Evolutionary conservation across 2,888 invertebrate species (phyloP).

Genomic region (Nephrotoma appendiculata): DNA sequence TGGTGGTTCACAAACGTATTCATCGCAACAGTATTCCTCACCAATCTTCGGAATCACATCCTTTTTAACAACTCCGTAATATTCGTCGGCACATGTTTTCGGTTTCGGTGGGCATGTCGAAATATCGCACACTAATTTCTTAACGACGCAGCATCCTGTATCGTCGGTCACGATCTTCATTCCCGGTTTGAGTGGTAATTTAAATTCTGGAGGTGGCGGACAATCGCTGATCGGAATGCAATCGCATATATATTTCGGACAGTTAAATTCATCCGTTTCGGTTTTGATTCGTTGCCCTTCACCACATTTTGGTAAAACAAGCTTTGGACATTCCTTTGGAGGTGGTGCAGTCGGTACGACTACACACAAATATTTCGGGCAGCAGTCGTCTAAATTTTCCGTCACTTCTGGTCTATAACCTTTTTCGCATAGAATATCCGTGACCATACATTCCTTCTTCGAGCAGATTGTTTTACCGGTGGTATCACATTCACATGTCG

Average conservation of each 20-base stretch:
- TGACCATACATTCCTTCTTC: slow-evolving; percentile 40
- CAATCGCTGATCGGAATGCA: slow-evolving; percentile 61
- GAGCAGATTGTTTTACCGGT: slow-evolving; percentile 45
- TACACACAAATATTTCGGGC: slow-evolving; percentile 54
- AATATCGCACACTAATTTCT: slow-evolving; percentile 42
- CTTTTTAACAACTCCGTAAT: slow-evolving; percentile 34
- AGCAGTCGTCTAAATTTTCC: slow-evolving; percentile 46
- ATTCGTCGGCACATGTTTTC: slow-evolving; percentile 32
- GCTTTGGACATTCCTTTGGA: slow-evolving; percentile 42
- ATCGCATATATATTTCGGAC: slow-evolving; percentile 61
- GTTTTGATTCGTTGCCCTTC: slow-evolving; percentile 55
- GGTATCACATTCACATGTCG: slow-evolving; percentile 50
- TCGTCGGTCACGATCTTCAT: slow-evolving; percentile 41
- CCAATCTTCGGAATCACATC: neutral
- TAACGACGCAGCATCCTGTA: slow-evolving; percentile 57
- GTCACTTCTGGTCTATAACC: slow-evolving; percentile 40
- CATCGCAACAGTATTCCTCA: slow-evolving; percentile 44
- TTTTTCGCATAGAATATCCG: slow-evolving; percentile 43
- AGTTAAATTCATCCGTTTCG: slow-evolving; percentile 46
- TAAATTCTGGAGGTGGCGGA: slow-evolving; percentile 32
- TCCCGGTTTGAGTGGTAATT: slow-evolving; percentile 43
- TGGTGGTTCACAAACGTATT: slow-evolving; percentile 30
- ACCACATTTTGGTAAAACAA: slow-evolving; percentile 53
- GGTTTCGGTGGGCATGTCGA: slow-evolving; percentile 47
- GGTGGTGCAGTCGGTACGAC: slow-evolving; percentile 33